phyloP scores from a whole-genome alignment of 1,140 invertebrate genomes.

The Formica exsecta region DNA sequence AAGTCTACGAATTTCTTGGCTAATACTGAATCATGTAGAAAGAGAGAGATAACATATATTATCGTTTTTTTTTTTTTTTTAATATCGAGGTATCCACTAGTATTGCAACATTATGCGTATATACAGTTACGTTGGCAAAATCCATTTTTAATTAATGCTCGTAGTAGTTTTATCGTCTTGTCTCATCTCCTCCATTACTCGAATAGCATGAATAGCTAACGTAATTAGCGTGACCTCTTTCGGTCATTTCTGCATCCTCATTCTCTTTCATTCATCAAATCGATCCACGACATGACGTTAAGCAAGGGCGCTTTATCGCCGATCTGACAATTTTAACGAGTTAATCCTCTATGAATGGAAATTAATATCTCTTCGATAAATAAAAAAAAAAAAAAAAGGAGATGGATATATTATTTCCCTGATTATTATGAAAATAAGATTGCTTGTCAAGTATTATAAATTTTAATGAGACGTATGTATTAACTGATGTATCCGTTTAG shows the following conservation, averaged over 20 bases:
- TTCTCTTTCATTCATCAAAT: constrained; percentile 61
- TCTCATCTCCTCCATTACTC: constrained; percentile 40
- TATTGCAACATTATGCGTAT: not conserved
- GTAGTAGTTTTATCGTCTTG: constrained; percentile 27
- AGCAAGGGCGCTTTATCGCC: constrained; percentile 50
- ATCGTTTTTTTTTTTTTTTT: too few relatives aligned
- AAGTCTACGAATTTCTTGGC: not conserved
- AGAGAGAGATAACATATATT: too few relatives aligned
- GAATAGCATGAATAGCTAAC: constrained; percentile 43
- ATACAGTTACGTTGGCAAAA: not conserved
- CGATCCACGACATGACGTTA: constrained; percentile 49
- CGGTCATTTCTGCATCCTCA: constrained; percentile 48
- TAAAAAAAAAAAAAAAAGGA: not conserved
- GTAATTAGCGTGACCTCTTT: constrained; percentile 56
- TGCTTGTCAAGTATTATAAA: not conserved
- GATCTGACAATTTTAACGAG: constrained; percentile 57
- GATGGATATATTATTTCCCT: not conserved
- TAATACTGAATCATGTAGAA: not conserved
- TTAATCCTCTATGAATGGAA: constrained; percentile 25
- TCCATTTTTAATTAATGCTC: constrained; percentile 55
- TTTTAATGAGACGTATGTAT: not conserved
- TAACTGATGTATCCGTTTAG: not conserved
- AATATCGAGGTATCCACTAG: not conserved
- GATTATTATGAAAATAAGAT: not conserved
- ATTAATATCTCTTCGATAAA: constrained; percentile 32